Conservation (phyloP, 2,888 invertebrate species). For the Hoplodrina blanda region DNA sequence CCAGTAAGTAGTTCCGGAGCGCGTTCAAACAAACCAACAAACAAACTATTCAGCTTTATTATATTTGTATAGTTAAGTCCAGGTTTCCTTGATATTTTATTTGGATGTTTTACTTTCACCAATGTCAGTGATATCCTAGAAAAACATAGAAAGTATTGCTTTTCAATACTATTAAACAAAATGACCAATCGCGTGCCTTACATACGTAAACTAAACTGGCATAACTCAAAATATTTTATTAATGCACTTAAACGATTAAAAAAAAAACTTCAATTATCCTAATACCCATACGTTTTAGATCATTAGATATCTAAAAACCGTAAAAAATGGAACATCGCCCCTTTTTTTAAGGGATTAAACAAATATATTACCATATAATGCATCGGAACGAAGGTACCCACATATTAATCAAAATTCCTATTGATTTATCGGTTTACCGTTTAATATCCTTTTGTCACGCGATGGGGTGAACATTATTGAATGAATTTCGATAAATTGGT, state of each 20-base stretch:
- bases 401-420: conserved; percentile 77
- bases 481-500: conserved; percentile 62
- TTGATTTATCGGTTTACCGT: conserved; percentile 77
- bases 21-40: too few relatives aligned
- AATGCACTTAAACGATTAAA: conserved; percentile 6
- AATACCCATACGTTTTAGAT: conserved; percentile 71
- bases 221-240: conserved; percentile 30
- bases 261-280: conserved; percentile 44
- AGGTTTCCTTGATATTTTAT: too few relatives aligned
- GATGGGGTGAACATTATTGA: conserved; percentile 69
- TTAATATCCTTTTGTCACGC: conserved; percentile 79
- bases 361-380: conserved; percentile 82
- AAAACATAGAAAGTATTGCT: not conserved
- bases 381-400: conserved; percentile 53
- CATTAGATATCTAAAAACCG: conserved; percentile 68
- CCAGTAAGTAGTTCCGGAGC: too few relatives aligned
- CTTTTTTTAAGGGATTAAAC: conserved; percentile 77
- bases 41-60: too few relatives aligned
- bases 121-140: too few relatives aligned
- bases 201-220: conserved; percentile 30
- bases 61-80: too few relatives aligned
- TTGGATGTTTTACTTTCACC: too few relatives aligned
- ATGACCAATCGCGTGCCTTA: conserved; percentile 26
- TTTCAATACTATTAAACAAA: not conserved
- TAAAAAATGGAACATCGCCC: conserved; percentile 62